Percentiles rank a stretch among this genome's conserved stretches.
Conservation (phyloP, 1,140 invertebrate species). For the Drosophila chauvacae region DNA sequence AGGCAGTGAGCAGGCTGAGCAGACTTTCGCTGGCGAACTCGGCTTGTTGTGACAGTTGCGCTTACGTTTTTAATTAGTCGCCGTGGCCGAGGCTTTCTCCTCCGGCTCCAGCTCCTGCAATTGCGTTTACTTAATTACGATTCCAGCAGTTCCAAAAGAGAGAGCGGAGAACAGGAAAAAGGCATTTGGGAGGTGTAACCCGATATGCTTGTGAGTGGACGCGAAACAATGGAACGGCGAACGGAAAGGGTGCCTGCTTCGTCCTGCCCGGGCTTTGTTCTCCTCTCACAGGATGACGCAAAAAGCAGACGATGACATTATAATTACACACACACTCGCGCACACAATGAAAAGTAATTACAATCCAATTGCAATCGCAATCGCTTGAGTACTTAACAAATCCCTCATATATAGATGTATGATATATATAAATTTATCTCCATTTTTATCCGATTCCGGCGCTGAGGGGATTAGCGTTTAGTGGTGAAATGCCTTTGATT, state of each 20-base stretch:
- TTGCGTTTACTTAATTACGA: conserved; percentile 59
- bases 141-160: conserved; percentile 4
- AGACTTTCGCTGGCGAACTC: conserved; percentile 50
- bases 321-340: conserved; percentile 60
- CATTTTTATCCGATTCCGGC: conserved; percentile 33
- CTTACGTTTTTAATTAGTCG: conserved; percentile 73
- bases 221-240: conserved; percentile 52
- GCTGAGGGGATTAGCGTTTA: conserved; percentile 76
- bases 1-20: conserved; percentile 7
- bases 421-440: conserved; percentile 24
- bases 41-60: conserved; percentile 59
- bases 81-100: conserved; percentile 19
- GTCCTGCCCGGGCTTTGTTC: conserved; percentile 42
- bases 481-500: conserved; percentile 69
- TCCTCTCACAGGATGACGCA: conserved; percentile 62
- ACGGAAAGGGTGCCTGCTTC: conserved; percentile 62
- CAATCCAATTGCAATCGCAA: conserved; percentile 76
- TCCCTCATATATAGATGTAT: conserved; percentile 55
- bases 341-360: conserved; percentile 58
- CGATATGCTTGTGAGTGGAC: conserved; percentile 77
- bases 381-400: conserved; percentile 48
- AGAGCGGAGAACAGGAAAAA: conserved; percentile 27
- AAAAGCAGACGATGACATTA: conserved; percentile 71
- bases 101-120: conserved; percentile 16
- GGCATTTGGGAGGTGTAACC: conserved; percentile 67